A percentile compares a stretch with the other conserved stretches of the same genome.
phyloP scores from a whole-genome alignment of 1,140 invertebrate genomes.

The Cotesia glomerata region DNA sequence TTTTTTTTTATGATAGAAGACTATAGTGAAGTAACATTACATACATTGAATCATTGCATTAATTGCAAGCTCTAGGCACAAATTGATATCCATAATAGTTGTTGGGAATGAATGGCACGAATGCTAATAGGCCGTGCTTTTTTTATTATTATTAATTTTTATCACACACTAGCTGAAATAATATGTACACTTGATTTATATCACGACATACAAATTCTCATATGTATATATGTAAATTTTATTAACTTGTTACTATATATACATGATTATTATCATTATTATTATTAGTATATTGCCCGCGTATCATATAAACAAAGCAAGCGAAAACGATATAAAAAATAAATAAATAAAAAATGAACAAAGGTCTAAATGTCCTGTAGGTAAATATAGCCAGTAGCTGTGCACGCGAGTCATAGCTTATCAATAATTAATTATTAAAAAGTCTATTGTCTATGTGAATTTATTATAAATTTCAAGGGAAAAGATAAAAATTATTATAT shows the following conservation, averaged over 20 bases:
- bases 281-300: background rate
- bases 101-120: constrained; percentile 24
- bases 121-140: constrained; percentile 28
- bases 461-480: background rate
- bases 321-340: constrained; percentile 2
- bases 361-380: background rate
- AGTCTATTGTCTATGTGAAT: too few species aligned
- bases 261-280: too few species aligned
- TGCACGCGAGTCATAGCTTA: constrained; percentile 14
- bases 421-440: background rate
- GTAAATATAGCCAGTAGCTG: constrained; percentile 1
- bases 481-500: constrained; percentile 7
- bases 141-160: background rate
- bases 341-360: background rate
- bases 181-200: constrained; percentile 5
- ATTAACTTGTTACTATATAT: constrained; percentile 23
- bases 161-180: constrained; percentile 1
- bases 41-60: background rate
- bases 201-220: too few species aligned
- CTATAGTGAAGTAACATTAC: background rate
- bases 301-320: constrained; percentile 21
- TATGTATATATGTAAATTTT: constrained; percentile 36
- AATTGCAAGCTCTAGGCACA: constrained; percentile 9
- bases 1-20: background rate
- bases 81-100: background rate